Evolutionary conservation across 2,797 vertebrate genomes (phyloP), one percentile per base, ranked within the genome.

Genomic region (Gouania willdenowi): DNA sequence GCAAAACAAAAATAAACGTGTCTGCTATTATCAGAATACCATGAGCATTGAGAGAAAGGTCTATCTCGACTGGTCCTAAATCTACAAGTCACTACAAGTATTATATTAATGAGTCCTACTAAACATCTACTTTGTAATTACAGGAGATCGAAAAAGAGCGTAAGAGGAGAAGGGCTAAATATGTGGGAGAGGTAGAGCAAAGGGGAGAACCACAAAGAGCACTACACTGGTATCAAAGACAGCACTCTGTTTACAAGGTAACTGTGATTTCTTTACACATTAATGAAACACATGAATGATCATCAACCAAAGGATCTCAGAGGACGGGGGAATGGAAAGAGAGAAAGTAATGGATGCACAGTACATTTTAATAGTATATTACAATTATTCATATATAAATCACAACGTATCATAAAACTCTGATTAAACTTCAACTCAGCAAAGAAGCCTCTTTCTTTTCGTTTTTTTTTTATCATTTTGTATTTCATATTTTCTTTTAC

Each of bases 41-140:
- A 79, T 83, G 75, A 81, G 81, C 66, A 89, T 91, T 69, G 89
- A 92, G 92, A 95, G 91, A 93, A 94, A 93, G 91, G 91, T 93
- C 91, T 94, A 93, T 90, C 93, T 93, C 92, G 92, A 93, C 92
- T 93, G 92, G 91, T 94, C 92, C 92, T 96, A 94, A 92, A 92
- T 94, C 91, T 92, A 92, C 83, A 86, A 94, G 75, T 90, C 90
- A 91, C 92, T 95, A 95, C 91, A 88, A 88, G 91, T 93, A 94
- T 90, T 86, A 92, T 88, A 88, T 92, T 92, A 92, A 89, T 91
- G 93, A 84, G 79, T 70, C 53, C 76, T 83, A 94, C 89, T 77
- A 90, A 93, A 94, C 91, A 91, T 83, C 93, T 94, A 95, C 88
- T 80, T 79, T 89, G 91, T 94, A 93, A 90, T 91, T 91, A 91